Conservation (phyloP, 2,888 invertebrate species). For the Nesidiocoris tenuis region DNA sequence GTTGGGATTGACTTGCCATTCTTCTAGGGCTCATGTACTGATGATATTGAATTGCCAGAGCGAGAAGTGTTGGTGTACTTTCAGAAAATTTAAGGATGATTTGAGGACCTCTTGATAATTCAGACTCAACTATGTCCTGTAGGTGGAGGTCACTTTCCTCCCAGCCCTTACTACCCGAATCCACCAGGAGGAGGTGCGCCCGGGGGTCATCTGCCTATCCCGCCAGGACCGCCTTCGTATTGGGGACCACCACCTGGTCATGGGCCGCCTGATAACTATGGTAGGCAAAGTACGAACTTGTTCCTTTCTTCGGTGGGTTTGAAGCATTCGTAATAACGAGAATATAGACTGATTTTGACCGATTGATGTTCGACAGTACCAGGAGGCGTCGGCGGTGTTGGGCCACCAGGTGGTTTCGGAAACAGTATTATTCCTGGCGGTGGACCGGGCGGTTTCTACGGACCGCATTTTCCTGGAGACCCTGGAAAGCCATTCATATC, state of each 20-base stretch:
- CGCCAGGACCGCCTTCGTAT: constrained; percentile 42
- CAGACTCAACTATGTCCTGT: too few relatives aligned
- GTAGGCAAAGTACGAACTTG: constrained; percentile 39
- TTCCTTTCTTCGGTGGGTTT: constrained; percentile 19
- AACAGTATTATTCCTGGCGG: constrained; percentile 43
- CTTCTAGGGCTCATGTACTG: too few relatives aligned
- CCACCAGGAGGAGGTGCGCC: constrained; percentile 30
- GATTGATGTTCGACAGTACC: constrained; percentile 3
- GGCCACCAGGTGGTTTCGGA: constrained; percentile 38
- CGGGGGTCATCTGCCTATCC: constrained; percentile 44
- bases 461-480: constrained; percentile 43
- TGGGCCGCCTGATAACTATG: constrained; percentile 43
- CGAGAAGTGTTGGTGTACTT: too few relatives aligned
- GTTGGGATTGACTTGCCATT: too few relatives aligned
- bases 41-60: too few relatives aligned
- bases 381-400: constrained; percentile 6
- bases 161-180: constrained; percentile 37
- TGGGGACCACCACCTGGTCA: constrained; percentile 46
- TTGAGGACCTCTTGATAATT: too few relatives aligned
- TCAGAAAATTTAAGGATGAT: too few relatives aligned
- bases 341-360: too few relatives aligned
- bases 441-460: constrained; percentile 41
- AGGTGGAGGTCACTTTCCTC: constrained; percentile 28
- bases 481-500: constrained; percentile 54
- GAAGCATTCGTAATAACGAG: not conserved